Percentiles rank a stretch among this genome's conserved stretches.
Evolutionary conservation across 1,140 invertebrate species (phyloP).

Genomic region (Micrasema longulum): DNA sequence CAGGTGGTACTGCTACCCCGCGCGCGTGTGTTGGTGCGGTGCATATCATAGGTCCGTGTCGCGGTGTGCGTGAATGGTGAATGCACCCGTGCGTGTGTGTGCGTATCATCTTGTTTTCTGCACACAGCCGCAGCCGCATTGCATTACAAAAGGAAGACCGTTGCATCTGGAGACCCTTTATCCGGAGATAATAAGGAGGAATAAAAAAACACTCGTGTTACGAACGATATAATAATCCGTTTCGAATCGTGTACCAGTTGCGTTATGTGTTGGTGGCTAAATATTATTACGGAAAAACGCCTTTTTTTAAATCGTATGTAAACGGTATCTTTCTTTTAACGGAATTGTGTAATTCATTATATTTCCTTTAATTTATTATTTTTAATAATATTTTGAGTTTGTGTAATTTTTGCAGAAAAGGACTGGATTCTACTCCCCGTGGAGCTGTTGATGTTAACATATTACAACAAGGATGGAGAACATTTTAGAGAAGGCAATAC

Average conservation of each 20-base stretch:
- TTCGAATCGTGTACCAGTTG: background rate
- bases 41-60: background rate
- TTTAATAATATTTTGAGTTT: no score
- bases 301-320: no score
- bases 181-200: constrained; percentile 5
- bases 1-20: background rate
- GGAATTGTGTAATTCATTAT: no score
- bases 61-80: background rate
- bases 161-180: constrained; percentile 15
- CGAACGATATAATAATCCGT: constrained; percentile 1
- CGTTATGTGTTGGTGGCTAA: background rate
- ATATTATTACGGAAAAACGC: background rate
- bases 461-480: no score
- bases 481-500: no score
- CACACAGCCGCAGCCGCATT: background rate
- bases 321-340: no score
- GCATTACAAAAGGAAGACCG: constrained; percentile 29
- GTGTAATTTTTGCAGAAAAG: no score
- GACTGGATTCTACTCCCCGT: no score
- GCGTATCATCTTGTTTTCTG: background rate
- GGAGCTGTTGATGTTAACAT: no score
- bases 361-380: no score
- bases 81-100: background rate
- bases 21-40: background rate
- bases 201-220: background rate